Base-by-base conservation (phyloP, 2,797 vertebrate species). In the Bovichtus variegatus region DNA sequence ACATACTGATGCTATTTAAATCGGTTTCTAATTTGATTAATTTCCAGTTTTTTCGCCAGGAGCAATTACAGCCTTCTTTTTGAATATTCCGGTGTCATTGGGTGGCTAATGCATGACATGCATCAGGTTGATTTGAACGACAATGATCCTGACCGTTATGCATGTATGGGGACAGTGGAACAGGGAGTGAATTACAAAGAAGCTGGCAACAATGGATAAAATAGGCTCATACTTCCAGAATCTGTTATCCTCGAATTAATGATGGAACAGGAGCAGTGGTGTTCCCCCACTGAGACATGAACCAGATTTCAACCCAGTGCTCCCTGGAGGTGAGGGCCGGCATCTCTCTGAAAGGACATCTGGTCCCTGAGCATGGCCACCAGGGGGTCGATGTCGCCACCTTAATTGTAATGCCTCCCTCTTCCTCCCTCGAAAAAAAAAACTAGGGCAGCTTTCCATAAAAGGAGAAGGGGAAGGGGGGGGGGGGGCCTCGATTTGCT, bases 261-360 rank as follows among this genome's bases (percentile, higher is more conserved):
- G 92, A 92, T 94, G 86, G 77, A 86, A 85, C 85, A 77, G 85
- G 84, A 92, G 90, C 90, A 80, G 78, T 71, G 72, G 76, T 72
- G 75, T 91, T 78, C 62, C 91, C 92, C 94, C 80, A 83, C 91
- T 74, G 94, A 95, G 93, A 90, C 92, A 68, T 95, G 94, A 95
- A 94, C 94, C 94, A 95, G 93, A 95, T 95, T 95, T 95, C 92
- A 94, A 95, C 94, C 93, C 86, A 75, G 83, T 85, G 89, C 83
- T 95, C 94, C 94, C 94, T 80, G 29, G 92, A 93, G 94, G 91
- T 93, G 89, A 93, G 53, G 85, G 87, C 85, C 80, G 21, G 85
- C 82, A 79, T 87, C 78, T 93, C 90, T 84, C 85, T 86, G 89
- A 92, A 91, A 93, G 89, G 91, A 92, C 91, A 92, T 92, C 87